Conservation (phyloP, 2,797 vertebrate genomes). For the Pangasius mekongensis region DNA sequence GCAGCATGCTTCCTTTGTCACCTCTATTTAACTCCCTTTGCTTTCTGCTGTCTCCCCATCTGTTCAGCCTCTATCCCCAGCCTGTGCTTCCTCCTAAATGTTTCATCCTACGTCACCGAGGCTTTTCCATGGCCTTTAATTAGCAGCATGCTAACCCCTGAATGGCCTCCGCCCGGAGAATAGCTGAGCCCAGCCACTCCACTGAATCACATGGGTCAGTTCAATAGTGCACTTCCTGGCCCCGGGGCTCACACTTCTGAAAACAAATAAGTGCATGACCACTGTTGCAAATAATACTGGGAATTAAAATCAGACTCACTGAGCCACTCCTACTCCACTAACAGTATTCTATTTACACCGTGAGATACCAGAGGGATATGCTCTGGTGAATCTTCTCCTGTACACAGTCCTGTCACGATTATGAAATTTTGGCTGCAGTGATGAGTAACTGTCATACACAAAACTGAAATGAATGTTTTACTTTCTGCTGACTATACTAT, state of each 20-base stretch:
- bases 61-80: slow-evolving; percentile 28
- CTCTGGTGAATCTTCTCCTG: not conserved
- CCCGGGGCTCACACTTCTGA: slow-evolving; percentile 20
- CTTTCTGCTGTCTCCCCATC: slow-evolving; percentile 52
- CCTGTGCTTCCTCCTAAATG: slow-evolving; percentile 40
- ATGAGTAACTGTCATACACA: not conserved
- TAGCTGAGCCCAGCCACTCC: slow-evolving; percentile 39
- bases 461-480: not conserved
- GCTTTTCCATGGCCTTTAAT: slow-evolving; percentile 56
- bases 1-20: slow-evolving; percentile 43
- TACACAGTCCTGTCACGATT: not conserved
- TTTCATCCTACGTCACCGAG: slow-evolving; percentile 38
- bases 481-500: slow-evolving; percentile 13
- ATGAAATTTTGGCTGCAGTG: not conserved
- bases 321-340: not conserved
- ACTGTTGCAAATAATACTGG: slow-evolving; percentile 31
- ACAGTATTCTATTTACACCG: not conserved
- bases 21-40: slow-evolving; percentile 47
- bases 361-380: not conserved
- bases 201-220: slow-evolving; percentile 40
- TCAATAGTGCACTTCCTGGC: slow-evolving; percentile 11
- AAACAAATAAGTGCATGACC: slow-evolving; percentile 37
- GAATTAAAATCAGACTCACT: slow-evolving; percentile 28
- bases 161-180: slow-evolving; percentile 40
- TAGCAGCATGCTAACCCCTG: slow-evolving; percentile 50